phyloP scores from a whole-genome alignment of 2,888 invertebrate species.

The Drosophila cognata region DNA sequence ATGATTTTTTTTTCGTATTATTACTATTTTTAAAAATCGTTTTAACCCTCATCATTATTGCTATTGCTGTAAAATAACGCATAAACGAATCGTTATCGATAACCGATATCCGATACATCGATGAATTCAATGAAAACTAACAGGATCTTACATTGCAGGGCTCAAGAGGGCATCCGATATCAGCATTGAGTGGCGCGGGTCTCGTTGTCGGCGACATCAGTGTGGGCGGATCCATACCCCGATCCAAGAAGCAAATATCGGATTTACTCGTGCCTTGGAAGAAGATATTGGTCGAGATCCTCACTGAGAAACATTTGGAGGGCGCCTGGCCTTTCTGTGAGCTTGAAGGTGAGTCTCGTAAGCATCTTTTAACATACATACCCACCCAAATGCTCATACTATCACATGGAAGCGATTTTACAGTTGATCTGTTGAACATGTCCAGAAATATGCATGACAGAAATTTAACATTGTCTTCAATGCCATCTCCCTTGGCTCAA shows the following conservation, averaged over 20 bases:
- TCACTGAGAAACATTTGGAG: slow-evolving; percentile 96
- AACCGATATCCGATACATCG: background rate
- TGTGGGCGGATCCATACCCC: slow-evolving; percentile 84
- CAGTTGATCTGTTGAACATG: no score
- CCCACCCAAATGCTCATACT: no score
- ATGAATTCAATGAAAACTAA: slow-evolving; percentile 26
- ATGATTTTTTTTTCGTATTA: slow-evolving; percentile 18
- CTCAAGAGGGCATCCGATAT: slow-evolving; percentile 86
- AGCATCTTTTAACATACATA: no score
- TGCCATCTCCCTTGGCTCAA: background rate
- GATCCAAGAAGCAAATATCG: slow-evolving; percentile 93
- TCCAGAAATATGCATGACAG: no score
- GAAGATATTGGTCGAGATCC: slow-evolving; percentile 95
- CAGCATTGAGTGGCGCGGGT: slow-evolving; percentile 87
- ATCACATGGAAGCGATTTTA: no score
- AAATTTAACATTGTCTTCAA: no score
- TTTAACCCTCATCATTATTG: slow-evolving; percentile 20
- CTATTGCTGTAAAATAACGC: slow-evolving; percentile 33
- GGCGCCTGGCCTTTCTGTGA: slow-evolving; percentile 99
- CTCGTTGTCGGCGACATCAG: slow-evolving; percentile 75
- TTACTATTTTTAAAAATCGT: slow-evolving; percentile 27
- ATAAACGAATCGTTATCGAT: slow-evolving; percentile 12
- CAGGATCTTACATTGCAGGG: slow-evolving; percentile 84
- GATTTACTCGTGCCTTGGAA: slow-evolving; percentile 95
- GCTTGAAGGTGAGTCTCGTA: slow-evolving; percentile 88